A percentile compares a stretch with the other conserved stretches of the same genome.
phyloP scores from a whole-genome alignment of 2,113 vertebrate genomes.

The Serilophus lunatus region DNA sequence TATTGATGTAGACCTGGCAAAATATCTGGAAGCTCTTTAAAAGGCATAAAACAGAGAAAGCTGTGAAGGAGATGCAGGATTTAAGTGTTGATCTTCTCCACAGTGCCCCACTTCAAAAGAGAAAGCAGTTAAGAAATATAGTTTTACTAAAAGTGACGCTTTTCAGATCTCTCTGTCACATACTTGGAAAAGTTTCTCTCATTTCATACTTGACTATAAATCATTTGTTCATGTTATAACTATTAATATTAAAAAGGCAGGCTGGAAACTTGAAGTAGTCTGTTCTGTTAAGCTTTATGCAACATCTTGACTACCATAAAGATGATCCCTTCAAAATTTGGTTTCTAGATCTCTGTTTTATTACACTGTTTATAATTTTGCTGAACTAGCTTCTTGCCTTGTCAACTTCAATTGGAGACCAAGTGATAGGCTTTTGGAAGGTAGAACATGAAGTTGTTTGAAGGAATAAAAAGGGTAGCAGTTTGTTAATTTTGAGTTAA shows the following conservation, averaged over 20 bases:
- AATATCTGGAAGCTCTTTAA: neutral
- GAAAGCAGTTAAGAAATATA: neutral
- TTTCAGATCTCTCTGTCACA: neutral
- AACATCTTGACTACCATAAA: neutral
- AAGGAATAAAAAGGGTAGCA: neutral
- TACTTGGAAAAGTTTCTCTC: constrained; percentile 39
- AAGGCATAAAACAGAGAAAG: neutral
- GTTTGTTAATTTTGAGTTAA: neutral
- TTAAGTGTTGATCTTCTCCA: neutral
- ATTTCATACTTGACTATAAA: constrained; percentile 33
- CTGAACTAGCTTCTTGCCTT: neutral
- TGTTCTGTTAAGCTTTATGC: constrained; percentile 8
- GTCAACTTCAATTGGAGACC: neutral
- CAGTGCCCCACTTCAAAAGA: neutral
- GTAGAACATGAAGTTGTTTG: neutral
- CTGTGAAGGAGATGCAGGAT: neutral
- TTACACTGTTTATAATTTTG: neutral
- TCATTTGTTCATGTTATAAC: constrained; percentile 27
- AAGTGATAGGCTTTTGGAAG: neutral
- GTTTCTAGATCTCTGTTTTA: neutral
- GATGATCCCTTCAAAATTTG: neutral
- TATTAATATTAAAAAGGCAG: constrained; percentile 25
- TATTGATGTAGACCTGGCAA: neutral
- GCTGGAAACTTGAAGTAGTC: constrained; percentile 4
- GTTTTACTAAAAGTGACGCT: neutral